These are phyloP conservation scores for Grallaria varia DNA, from an alignment of 2,113 vertebrate species.

Conservation along the genomic window DNA sequence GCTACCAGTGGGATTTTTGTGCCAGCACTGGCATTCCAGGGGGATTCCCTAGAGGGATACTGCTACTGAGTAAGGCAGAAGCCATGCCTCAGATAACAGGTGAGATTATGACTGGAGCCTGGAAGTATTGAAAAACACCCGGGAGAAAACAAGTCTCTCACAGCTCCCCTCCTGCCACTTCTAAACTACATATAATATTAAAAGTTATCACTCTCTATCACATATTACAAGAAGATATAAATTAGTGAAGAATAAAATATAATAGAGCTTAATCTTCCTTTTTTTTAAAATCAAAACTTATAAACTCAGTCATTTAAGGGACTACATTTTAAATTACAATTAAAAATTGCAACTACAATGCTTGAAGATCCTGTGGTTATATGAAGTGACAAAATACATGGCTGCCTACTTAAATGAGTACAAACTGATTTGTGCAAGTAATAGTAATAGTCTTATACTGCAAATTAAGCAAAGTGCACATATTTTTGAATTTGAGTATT, in stretches of 20 bases:
- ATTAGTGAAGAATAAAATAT: constrained; percentile 33
- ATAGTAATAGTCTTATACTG: neutral
- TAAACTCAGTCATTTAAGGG: neutral
- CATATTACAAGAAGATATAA: neutral
- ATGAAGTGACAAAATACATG: neutral
- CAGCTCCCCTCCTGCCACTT: neutral
- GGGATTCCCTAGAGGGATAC: neutral
- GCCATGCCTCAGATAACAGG: neutral
- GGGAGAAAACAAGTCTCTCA: neutral
- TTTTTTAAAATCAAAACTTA: neutral
- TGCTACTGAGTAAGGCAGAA: neutral
- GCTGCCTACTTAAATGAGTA: neutral
- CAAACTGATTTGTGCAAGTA: neutral
- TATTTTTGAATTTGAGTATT: neutral
- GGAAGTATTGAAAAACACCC: neutral
- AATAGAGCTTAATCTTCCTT: neutral
- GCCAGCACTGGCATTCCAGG: neutral
- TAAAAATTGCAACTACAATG: neutral
- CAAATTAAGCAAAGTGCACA: neutral
- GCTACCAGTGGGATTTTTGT: neutral
- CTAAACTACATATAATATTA: neutral
- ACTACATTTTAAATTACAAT: neutral
- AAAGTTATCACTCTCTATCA: neutral
- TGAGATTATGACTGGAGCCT: neutral
- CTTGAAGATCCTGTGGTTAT: neutral